A percentile compares a stretch with the other conserved stretches of the same genome.
phyloP scores from a whole-genome alignment of 2,888 invertebrate genomes.

The Yponomeuta sedellus region DNA sequence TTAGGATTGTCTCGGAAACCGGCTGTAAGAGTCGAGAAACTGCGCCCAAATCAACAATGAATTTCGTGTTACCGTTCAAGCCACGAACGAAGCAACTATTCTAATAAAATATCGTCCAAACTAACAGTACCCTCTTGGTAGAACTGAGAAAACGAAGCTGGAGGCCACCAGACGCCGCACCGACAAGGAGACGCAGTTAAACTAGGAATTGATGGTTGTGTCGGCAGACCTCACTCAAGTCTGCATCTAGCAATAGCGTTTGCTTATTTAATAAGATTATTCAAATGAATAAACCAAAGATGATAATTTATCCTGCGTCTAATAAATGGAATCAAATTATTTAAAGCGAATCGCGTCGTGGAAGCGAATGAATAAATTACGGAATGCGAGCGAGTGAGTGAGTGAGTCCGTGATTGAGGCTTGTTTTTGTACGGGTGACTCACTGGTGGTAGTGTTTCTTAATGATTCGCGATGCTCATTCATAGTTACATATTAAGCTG shows the following conservation, averaged over 20 bases:
- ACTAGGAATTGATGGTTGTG: not conserved
- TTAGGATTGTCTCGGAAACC: no score
- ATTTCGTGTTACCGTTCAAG: no score
- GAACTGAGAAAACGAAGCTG: not conserved
- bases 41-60: no score
- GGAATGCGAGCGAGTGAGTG: not conserved
- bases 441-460: no score
- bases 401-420: not conserved
- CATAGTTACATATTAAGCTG: no score
- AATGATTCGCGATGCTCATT: no score
- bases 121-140: not conserved
- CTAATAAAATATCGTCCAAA: no score
- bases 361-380: not conserved
- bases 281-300: constrained; percentile 3
- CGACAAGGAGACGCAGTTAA: not conserved
- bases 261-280: not conserved
- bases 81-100: no score
- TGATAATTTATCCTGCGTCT: not conserved
- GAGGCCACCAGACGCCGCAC: not conserved
- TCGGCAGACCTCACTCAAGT: not conserved
- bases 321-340: constrained; percentile 2
- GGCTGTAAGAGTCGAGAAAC: no score
- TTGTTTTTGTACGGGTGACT: not conserved
- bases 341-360: not conserved
- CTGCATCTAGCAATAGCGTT: not conserved